These are phyloP conservation scores for Andrena flavipes DNA, from an alignment of 2,888 invertebrate genomes.

Conservation along the genomic window DNA sequence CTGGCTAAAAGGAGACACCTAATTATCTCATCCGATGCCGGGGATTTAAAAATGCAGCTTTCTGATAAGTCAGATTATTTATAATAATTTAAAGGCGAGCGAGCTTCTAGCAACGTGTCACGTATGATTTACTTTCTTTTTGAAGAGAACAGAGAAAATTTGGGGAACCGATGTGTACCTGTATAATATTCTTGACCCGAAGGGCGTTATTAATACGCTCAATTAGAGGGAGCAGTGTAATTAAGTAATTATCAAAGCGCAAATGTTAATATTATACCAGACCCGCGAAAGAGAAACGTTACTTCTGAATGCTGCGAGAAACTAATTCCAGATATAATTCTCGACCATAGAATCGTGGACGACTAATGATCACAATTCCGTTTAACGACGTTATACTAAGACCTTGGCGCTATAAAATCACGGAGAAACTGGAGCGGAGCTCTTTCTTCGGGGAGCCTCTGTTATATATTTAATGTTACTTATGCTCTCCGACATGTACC, in stretches of 20 bases:
- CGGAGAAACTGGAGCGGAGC: not conserved
- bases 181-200: too few species aligned
- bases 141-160: too few species aligned
- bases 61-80: too few species aligned
- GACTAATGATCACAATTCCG: conserved; percentile 7
- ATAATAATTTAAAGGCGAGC: too few species aligned
- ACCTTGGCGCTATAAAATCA: not conserved
- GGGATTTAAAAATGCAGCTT: too few species aligned
- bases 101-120: too few species aligned
- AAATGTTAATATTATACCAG: not conserved
- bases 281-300: not conserved
- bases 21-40: too few species aligned
- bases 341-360: not conserved
- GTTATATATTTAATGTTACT: not conserved
- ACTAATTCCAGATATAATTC: conserved; percentile 6
- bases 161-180: too few species aligned
- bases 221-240: too few species aligned
- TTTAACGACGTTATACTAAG: conserved; percentile 6
- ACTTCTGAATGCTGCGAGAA: not conserved
- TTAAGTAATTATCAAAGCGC: not conserved
- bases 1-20: too few species aligned
- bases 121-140: too few species aligned
- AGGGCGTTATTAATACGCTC: too few species aligned
- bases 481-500: not conserved
- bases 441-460: not conserved